Evolutionary conservation across 2,888 invertebrate species (phyloP).

Genomic region (Dicroscelio sp.): DNA sequence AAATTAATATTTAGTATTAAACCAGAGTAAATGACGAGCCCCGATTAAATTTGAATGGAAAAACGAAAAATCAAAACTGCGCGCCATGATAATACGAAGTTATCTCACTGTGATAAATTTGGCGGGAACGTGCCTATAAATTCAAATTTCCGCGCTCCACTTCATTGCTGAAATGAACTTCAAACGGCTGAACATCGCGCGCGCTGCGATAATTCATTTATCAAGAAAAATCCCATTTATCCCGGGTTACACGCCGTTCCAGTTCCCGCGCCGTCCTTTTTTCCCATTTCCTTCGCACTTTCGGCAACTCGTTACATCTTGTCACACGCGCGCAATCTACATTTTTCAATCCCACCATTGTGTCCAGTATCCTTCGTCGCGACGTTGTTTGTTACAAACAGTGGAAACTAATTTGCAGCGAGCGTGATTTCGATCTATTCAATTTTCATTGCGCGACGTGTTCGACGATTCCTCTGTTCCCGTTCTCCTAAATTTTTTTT

Average conservation of each 20-base stretch:
- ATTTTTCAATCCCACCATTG: constrained; percentile 74
- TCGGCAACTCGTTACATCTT: constrained; percentile 75
- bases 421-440: constrained; percentile 76
- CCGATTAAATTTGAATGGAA: too few species aligned
- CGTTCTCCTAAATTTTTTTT: constrained; percentile 1
- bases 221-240: constrained; percentile 71
- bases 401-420: constrained; percentile 71
- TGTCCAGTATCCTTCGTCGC: constrained; percentile 63
- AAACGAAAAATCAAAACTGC: too few species aligned
- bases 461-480: constrained; percentile 39
- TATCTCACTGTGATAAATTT: constrained; percentile 18
- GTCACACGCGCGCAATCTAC: constrained; percentile 71
- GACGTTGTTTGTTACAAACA: constrained; percentile 74
- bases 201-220: constrained; percentile 67
- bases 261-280: constrained; percentile 39
- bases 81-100: constrained; percentile 20
- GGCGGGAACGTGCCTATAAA: constrained; percentile 28
- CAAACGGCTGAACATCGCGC: constrained; percentile 45
- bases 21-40: too few species aligned
- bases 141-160: constrained; percentile 49
- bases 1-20: too few species aligned
- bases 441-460: constrained; percentile 78
- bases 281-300: constrained; percentile 55
- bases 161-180: constrained; percentile 51
- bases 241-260: constrained; percentile 39